A percentile compares a stretch with the other conserved stretches of the same genome.
Evolutionary conservation across 37 sponge, comb jelly and placozoan genomes (phyloP).

Genomic region (Hormiphora californensis): DNA sequence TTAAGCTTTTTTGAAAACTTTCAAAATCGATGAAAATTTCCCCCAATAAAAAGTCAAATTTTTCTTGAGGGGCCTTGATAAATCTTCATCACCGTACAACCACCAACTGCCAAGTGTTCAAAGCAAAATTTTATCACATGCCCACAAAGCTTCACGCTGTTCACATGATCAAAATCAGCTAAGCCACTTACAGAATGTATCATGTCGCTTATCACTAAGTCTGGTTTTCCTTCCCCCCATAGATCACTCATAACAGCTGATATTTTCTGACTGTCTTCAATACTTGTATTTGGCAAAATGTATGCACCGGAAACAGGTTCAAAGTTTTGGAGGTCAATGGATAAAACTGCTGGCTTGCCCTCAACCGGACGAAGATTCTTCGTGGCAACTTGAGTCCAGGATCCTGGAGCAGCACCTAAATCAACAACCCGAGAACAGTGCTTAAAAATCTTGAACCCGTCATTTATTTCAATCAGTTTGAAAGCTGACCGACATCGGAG

Average conservation of each 20-base stretch:
- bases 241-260: background rate
- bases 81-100: background rate
- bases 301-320: background rate
- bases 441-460: background rate
- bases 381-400: background rate
- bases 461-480: background rate
- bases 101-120: background rate
- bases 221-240: background rate
- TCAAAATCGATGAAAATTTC: too few relatives aligned
- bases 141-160: background rate
- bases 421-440: background rate
- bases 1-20: too few relatives aligned
- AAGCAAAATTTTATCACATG: constrained; percentile 1
- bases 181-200: background rate
- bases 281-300: background rate
- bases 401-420: background rate
- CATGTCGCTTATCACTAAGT: background rate
- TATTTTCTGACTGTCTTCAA: background rate
- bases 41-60: too few relatives aligned
- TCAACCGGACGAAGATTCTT: background rate
- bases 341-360: background rate
- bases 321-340: background rate
- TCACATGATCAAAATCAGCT: background rate
- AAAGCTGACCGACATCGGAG: background rate
- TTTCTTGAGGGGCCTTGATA: constrained; percentile 3